Evolutionary conservation across 2,888 invertebrate genomes (phyloP), one percentile per base, ranked within the genome.

Genomic region (Caenorhabditis sp.): DNA sequence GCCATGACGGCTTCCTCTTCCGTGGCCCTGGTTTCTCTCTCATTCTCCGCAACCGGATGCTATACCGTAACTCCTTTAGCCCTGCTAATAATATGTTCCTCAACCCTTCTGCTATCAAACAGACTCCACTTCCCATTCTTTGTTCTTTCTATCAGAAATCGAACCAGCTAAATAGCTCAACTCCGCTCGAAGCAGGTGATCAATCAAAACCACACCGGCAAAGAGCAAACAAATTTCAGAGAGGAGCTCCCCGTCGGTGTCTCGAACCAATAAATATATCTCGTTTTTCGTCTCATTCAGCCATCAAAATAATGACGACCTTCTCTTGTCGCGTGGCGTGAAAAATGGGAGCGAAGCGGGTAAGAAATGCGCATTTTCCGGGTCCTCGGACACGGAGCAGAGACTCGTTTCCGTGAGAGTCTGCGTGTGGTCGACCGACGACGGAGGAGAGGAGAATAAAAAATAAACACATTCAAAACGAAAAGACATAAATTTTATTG

Each of bases 401-500:
- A 8, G 13, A 32, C 9, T 32, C 32, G 40, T 5, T 64, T 65
- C 58, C 64, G 56, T 50, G 64, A 20, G 61, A 26, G 44, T 55
- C 26, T n/a, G n/a, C n/a, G 40, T 40, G 40, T 6, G 6, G 40
- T 40, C 13, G 55, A 55, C 55, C n/a, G n/a, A n/a, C n/a, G n/a
- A n/a, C n/a, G n/a, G n/a, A n/a, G n/a, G 37, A 62, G 61, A 55
- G 51, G 55, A 67, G 60, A 76, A 76, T 53, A 76, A 76, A 67
- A 67, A 76, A 76, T 53, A 76, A 76, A 67, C 76, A 76, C 65
- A 67, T 64, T 72, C 50, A 67, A 76, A 51, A 67, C 32, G 44
- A 69, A 53, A 70, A 53, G 22, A 67, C 76, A 76, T 76, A 76
- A 76, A 76, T 76, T 76, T 76, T 76, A 76, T 76, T 76, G 65